Evolutionary conservation across 2,113 vertebrate genomes (phyloP).

Genomic region (Bostrychus sinensis): DNA sequence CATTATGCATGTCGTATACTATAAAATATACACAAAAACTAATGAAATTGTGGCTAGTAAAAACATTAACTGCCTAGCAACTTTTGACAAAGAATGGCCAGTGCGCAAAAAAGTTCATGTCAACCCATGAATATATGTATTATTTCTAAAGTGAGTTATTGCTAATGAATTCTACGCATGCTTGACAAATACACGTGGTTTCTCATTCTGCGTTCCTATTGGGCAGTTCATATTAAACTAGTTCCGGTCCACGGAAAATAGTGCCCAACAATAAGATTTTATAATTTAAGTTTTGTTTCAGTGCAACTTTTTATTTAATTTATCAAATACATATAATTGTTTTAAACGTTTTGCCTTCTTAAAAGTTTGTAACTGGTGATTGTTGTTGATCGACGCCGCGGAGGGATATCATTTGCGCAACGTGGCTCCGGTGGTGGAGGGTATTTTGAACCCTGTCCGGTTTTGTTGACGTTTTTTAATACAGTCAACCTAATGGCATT

Average conservation of each 20-base stretch:
- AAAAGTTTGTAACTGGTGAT: not conserved
- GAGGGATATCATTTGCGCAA: constrained; percentile 27
- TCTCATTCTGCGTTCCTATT: constrained; percentile 44
- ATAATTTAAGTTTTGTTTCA: fast-evolving
- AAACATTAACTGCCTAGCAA: no score
- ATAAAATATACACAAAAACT: no score
- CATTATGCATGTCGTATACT: no score
- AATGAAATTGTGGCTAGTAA: no score
- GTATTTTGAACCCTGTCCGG: constrained; percentile 52
- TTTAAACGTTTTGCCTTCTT: fast-evolving
- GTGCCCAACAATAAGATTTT: not conserved
- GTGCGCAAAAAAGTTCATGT: no score
- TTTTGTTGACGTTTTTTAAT: not conserved
- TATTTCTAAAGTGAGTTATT: no score
- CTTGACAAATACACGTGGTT: constrained; percentile 48
- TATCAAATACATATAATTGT: fast-evolving
- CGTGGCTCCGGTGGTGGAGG: constrained; percentile 32
- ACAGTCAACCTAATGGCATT: not conserved
- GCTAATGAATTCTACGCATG: not conserved
- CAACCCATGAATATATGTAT: no score
- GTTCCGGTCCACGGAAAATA: constrained; percentile 48
- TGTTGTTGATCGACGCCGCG: constrained; percentile 13
- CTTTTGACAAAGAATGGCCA: no score
- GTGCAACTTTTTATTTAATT: fast-evolving
- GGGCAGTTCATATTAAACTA: constrained; percentile 75